Evolutionary conservation across 1,140 invertebrate species (phyloP).

Genomic region (Eufriesea mexicana): DNA sequence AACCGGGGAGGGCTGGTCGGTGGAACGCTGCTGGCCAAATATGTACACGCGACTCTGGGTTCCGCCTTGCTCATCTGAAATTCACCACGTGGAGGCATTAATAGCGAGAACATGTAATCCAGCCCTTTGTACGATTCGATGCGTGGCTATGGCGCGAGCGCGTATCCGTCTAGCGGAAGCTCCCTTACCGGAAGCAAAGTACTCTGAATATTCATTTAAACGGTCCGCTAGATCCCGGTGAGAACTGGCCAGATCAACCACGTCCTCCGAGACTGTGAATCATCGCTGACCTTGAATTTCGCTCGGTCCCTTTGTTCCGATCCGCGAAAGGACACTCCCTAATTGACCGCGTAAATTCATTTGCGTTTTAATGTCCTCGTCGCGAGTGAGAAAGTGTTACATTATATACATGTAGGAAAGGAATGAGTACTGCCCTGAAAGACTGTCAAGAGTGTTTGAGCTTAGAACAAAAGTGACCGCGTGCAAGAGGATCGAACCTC

Average conservation of each 20-base stretch:
- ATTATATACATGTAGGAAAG: no score
- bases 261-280: slow-evolving; percentile 18
- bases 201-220: slow-evolving; percentile 45
- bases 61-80: neutral
- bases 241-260: neutral
- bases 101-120: neutral
- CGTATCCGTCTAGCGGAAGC: slow-evolving; percentile 8
- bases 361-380: neutral
- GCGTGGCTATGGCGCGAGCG: neutral
- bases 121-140: slow-evolving; percentile 19
- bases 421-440: no score
- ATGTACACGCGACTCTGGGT: neutral
- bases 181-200: slow-evolving; percentile 35
- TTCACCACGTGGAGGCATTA: neutral
- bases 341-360: neutral
- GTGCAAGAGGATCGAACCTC: no score
- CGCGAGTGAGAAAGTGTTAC: no score
- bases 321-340: accelerated
- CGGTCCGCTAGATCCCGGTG: slow-evolving; percentile 18
- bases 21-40: neutral
- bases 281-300: slow-evolving; percentile 19
- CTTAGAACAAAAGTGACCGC: no score
- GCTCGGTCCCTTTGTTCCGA: neutral
- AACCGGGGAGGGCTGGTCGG: no score
- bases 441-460: no score